Percentiles rank a stretch among this genome's conserved stretches.
phyloP scores from a whole-genome alignment of 2,888 invertebrate species.

The Maniola hyperantus region DNA sequence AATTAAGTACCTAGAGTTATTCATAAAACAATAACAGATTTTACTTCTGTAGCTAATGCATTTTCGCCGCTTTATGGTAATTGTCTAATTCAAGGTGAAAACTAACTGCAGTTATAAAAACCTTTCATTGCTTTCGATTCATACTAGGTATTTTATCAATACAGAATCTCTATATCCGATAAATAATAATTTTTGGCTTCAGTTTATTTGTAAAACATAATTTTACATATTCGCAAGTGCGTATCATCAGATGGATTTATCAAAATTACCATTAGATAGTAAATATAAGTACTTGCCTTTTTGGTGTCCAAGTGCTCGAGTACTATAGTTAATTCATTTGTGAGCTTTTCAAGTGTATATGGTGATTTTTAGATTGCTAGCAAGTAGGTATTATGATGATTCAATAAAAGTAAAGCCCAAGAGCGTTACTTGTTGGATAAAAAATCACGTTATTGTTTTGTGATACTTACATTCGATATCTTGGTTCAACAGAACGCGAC shows the following conservation, averaged over 20 bases:
- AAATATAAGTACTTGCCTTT: too few species aligned
- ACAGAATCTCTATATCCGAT: too few species aligned
- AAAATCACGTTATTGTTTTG: constrained; percentile 13
- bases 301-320: too few species aligned
- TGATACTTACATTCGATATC: constrained; percentile 14
- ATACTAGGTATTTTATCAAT: background rate
- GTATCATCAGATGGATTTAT: too few species aligned
- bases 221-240: too few species aligned
- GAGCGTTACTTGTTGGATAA: background rate
- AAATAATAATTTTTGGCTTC: too few species aligned
- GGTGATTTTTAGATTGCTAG: too few species aligned
- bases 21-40: background rate
- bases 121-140: background rate
- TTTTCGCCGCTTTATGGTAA: background rate
- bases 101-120: background rate
- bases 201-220: too few species aligned
- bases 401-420: background rate
- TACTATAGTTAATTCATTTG: too few species aligned
- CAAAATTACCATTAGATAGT: too few species aligned
- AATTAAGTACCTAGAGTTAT: too few species aligned
- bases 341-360: too few species aligned
- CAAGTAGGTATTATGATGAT: background rate
- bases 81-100: background rate
- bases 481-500: constrained; percentile 24
- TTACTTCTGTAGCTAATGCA: constrained; percentile 3